A percentile compares a stretch with the other conserved stretches of the same genome.
These are phyloP conservation scores for Ennomos fuscantarius DNA, from an alignment of 2,888 invertebrate species.

Conservation along the genomic window DNA sequence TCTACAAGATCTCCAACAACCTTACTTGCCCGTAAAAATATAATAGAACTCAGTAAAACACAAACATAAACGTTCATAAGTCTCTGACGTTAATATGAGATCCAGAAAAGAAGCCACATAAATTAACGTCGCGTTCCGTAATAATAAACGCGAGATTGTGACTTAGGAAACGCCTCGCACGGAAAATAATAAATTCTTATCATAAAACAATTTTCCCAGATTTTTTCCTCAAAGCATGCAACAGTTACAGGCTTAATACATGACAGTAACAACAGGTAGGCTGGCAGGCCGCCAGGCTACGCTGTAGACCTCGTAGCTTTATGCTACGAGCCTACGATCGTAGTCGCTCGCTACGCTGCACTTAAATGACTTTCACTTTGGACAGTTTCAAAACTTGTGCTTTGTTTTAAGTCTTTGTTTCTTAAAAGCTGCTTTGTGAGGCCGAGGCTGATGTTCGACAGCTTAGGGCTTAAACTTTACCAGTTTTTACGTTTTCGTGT, in stretches of 20 bases:
- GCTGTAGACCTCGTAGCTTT: conserved; percentile 60
- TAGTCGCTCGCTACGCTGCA: conserved; percentile 52
- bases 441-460: conserved; percentile 21
- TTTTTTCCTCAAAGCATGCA: conserved; percentile 52
- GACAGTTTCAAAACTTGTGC: conserved; percentile 46
- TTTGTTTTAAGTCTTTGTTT: conserved; percentile 40
- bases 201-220: conserved; percentile 40
- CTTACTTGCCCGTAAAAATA: no score
- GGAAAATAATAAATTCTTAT: conserved; percentile 41
- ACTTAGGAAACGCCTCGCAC: conserved; percentile 36
- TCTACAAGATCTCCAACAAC: no score
- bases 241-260: conserved; percentile 63
- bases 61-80: conserved; percentile 26
- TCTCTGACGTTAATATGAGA: conserved; percentile 34
- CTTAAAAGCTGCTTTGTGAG: conserved; percentile 24
- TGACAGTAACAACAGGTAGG: conserved; percentile 77
- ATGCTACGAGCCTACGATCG: conserved; percentile 54
- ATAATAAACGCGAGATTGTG: conserved; percentile 40
- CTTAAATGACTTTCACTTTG: conserved; percentile 54
- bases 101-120: conserved; percentile 34
- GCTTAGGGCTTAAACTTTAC: conserved; percentile 15
- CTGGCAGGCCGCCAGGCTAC: conserved; percentile 75
- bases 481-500: no score
- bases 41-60: neutral
- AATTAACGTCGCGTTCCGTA: conserved; percentile 36